phyloP scores from a whole-genome alignment of 2,888 invertebrate genomes.

The Agonum fuliginosum region DNA sequence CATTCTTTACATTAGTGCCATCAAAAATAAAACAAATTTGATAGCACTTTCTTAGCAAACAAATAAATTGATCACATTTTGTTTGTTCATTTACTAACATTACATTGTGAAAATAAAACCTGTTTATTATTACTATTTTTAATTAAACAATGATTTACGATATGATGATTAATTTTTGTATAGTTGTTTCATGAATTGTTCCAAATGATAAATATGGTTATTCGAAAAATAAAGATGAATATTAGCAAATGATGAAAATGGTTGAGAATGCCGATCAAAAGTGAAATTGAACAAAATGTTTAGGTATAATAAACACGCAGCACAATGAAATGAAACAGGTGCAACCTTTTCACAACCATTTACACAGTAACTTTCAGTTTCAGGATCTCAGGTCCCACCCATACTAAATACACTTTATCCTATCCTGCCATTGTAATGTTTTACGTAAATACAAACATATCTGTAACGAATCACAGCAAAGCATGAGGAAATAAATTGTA shows the following conservation, averaged over 20 bases:
- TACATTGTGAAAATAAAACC: not conserved
- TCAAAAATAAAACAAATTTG: slow-evolving; percentile 10
- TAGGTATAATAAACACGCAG: slow-evolving; percentile 43
- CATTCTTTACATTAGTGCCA: slow-evolving; percentile 11
- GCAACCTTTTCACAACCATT: slow-evolving; percentile 59
- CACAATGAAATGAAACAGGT: slow-evolving; percentile 57
- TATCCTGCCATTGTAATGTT: slow-evolving; percentile 54
- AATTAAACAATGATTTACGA: not conserved
- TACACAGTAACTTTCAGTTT: slow-evolving; percentile 59
- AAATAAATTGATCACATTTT: slow-evolving; percentile 18
- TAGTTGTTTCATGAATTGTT: too few relatives aligned
- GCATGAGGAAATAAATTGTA: slow-evolving; percentile 55
- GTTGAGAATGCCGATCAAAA: slow-evolving; percentile 18
- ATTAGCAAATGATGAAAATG: slow-evolving; percentile 22
- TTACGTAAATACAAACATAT: slow-evolving; percentile 57
- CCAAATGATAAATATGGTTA: not conserved
- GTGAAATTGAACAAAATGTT: slow-evolving; percentile 25
- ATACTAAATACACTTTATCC: slow-evolving; percentile 56
- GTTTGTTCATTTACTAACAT: slow-evolving; percentile 33
- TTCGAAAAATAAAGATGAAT: slow-evolving; percentile 11
- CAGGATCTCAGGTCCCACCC: slow-evolving; percentile 48
- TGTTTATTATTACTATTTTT: not conserved
- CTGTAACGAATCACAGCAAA: slow-evolving; percentile 59
- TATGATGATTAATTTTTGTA: too few relatives aligned
- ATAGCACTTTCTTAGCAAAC: slow-evolving; percentile 6